These are phyloP conservation scores for Gambelia wislizenii DNA, from an alignment of 2,797 vertebrate genomes.

Conservation along the genomic window DNA sequence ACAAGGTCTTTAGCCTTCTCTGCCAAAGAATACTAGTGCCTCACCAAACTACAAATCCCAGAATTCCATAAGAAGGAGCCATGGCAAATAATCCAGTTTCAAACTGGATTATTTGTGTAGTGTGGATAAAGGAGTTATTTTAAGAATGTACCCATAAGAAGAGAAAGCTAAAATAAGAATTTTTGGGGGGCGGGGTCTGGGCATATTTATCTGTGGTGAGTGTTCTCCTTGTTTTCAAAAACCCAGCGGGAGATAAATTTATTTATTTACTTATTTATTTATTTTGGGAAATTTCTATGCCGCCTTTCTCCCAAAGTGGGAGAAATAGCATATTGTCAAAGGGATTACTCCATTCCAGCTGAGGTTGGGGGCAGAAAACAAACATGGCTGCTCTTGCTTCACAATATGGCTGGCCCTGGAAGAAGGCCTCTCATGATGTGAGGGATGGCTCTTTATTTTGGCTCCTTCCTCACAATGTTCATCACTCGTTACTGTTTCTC, in stretches of 20 bases:
- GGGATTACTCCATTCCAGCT: neutral
- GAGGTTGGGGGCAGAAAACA: neutral
- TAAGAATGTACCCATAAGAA: neutral
- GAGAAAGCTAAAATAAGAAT: neutral
- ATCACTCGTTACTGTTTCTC: neutral
- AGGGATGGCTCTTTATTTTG: neutral
- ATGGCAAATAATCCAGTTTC: too few relatives aligned
- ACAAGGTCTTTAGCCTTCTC: too few relatives aligned
- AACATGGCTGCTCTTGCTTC: neutral
- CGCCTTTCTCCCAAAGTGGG: too few relatives aligned
- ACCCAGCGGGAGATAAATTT: too few relatives aligned
- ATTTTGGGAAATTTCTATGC: too few relatives aligned
- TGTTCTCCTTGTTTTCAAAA: neutral
- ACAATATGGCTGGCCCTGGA: too few relatives aligned
- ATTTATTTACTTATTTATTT: too few relatives aligned
- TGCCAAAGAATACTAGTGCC: too few relatives aligned
- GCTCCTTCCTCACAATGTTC: neutral
- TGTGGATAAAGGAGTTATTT: neutral
- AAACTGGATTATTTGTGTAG: too few relatives aligned
- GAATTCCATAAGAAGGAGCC: too few relatives aligned
- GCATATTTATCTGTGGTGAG: neutral
- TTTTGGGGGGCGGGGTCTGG: neutral
- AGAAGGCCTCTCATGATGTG: too few relatives aligned
- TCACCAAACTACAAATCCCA: too few relatives aligned
- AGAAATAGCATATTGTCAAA: neutral